Conservation (phyloP, 2,888 invertebrate genomes). For the Xanthorhoe designata region DNA sequence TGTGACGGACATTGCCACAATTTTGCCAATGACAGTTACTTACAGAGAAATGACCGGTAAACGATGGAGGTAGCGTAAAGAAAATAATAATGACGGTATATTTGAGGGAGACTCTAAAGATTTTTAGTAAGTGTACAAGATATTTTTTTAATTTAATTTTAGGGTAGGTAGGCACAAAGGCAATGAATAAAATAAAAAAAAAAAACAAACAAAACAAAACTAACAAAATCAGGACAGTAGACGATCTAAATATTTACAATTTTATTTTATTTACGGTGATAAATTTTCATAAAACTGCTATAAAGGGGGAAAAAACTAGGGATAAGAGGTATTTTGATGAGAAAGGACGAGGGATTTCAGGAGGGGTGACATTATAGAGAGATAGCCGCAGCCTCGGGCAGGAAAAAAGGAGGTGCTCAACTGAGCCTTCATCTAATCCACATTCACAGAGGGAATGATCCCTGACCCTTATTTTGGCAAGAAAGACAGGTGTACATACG, state of each 20-base stretch:
- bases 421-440: slow-evolving; percentile 30
- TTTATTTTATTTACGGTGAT: slow-evolving; percentile 1
- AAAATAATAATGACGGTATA: not conserved
- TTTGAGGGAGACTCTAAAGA: not conserved
- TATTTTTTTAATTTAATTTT: not conserved
- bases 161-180: not conserved
- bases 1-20: not conserved
- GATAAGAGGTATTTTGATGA: slow-evolving; percentile 1
- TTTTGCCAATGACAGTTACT: not conserved
- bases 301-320: not conserved
- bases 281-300: not conserved
- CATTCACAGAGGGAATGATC: slow-evolving; percentile 37
- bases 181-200: not conserved
- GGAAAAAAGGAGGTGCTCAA: slow-evolving; percentile 15
- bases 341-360: slow-evolving; percentile 17
- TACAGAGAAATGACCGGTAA: not conserved
- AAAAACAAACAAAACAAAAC: not conserved
- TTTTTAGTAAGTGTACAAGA: not conserved
- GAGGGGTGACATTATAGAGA: slow-evolving; percentile 5
- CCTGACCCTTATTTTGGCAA: slow-evolving; percentile 25
- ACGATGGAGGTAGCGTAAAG: not conserved
- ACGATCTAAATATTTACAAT: not conserved
- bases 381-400: slow-evolving; percentile 4
- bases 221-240: not conserved
- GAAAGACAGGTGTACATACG: slow-evolving; percentile 30